Base-by-base conservation (phyloP, 2,888 invertebrate genomes). In the Sylvicola fuscatus region DNA sequence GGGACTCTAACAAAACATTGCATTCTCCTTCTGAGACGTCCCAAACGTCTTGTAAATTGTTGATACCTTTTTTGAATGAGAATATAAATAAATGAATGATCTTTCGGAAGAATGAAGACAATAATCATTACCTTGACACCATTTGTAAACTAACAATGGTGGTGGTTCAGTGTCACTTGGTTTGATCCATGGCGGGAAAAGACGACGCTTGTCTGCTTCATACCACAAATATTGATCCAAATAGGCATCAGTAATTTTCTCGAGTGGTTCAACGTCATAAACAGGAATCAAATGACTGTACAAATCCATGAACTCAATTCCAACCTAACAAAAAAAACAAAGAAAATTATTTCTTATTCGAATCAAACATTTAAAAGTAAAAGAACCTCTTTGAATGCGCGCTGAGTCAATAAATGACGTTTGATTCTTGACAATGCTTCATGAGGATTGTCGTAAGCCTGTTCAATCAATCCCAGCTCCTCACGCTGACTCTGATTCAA, bases 251-350 rank as follows among this genome's bases (percentile, higher is more conserved):
- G 98, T 99, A 41, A 99, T 98, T 63, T 99, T 99, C 60, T 99
- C 98, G 37, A 98, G 62, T 0, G 98, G 98, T 51, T 99, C 98
- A 30, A 99, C 95, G 54, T 99, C 98, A 55, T 98, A 98, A 0
- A 99, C 98, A 0, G 98, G 98, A 42, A 99, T 92, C 41, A 99
- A 61, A 53, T 98, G 97, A 40, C 93, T 95, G 65, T 99, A 99
- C 37, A 99, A 66, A 56, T 99, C 98, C 98, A 99, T 99, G 59
- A 99, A 99, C 59, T 99, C 98, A 49, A 99, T 99, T 31, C 97
- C 95, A 38, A 89, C 83, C 79, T 83, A 47, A 26, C 46, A 42
- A 31, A 37, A 38, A 43, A 21, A 28, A 38, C n/a, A 36, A 27
- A n/a, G 17, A 12, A 21, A 21, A 21, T 21, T 21, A 21, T 6